These are phyloP conservation scores for Mormyrus lacerda DNA, from an alignment of 2,113 vertebrate genomes.

Conservation along the genomic window DNA sequence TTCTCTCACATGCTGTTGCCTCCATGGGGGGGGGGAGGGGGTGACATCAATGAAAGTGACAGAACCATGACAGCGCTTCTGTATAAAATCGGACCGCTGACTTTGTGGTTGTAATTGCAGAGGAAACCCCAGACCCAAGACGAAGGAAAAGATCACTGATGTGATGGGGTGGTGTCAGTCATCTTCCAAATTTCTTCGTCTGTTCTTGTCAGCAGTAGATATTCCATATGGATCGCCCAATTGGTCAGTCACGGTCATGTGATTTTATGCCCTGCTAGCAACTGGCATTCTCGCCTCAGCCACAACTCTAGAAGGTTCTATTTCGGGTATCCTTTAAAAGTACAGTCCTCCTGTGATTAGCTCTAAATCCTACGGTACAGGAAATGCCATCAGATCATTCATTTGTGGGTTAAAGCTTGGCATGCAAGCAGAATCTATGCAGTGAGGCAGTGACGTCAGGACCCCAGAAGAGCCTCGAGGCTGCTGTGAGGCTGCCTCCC, in stretches of 20 bases:
- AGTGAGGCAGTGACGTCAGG: neutral
- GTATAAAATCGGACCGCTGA: neutral
- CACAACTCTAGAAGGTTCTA: neutral
- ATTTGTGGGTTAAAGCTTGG: neutral
- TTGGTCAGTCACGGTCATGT: neutral
- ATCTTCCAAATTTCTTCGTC: neutral
- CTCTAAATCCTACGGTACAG: neutral
- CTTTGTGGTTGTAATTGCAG: neutral
- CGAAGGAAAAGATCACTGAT: neutral
- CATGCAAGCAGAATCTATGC: no score
- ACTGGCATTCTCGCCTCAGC: neutral
- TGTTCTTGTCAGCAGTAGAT: neutral
- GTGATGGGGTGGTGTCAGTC: neutral
- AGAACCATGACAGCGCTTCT: neutral
- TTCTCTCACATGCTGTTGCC: constrained; percentile 32
- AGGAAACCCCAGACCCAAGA: neutral
- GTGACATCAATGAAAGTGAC: constrained; percentile 8
- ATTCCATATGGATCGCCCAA: neutral
- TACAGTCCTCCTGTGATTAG: neutral
- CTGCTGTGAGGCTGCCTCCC: neutral
- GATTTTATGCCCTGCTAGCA: neutral
- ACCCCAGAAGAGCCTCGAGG: neutral
- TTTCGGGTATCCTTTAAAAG: neutral
- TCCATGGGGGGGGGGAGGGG: constrained; percentile 20
- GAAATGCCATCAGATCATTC: neutral